Evolutionary conservation across 1,140 invertebrate genomes (phyloP).

Genomic region (Heliothis virescens): DNA sequence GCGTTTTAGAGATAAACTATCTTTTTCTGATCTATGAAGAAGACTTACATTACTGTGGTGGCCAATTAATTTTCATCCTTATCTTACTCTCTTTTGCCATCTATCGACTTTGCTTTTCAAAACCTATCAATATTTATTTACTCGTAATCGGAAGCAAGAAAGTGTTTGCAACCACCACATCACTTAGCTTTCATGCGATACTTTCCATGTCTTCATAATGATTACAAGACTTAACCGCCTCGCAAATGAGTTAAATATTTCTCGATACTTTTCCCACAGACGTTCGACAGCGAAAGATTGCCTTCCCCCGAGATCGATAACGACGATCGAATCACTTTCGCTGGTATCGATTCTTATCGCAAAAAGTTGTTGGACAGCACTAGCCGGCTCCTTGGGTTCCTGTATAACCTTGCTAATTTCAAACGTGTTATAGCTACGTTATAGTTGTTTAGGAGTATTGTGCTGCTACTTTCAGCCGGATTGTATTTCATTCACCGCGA

Average conservation of each 20-base stretch:
- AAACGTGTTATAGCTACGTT: constrained; percentile 4
- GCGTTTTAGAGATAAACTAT: neutral
- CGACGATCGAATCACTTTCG: constrained; percentile 78
- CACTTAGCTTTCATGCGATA: neutral
- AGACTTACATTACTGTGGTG: too few species aligned
- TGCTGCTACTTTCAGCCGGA: constrained; percentile 54
- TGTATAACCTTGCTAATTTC: constrained; percentile 58
- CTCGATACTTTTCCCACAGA: constrained; percentile 47
- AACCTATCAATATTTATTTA: neutral
- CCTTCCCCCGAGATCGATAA: constrained; percentile 68
- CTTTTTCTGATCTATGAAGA: too few species aligned
- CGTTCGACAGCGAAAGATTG: constrained; percentile 53
- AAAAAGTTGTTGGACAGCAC: constrained; percentile 67
- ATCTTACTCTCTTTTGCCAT: too few species aligned
- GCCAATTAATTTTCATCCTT: too few species aligned
- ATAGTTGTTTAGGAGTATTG: constrained; percentile 43
- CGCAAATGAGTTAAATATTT: constrained; percentile 41
- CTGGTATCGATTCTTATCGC: constrained; percentile 74
- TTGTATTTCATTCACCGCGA: constrained; percentile 79
- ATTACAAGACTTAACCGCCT: constrained; percentile 4
- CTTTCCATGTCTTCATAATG: constrained; percentile 19
- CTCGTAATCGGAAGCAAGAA: neutral
- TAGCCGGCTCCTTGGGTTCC: constrained; percentile 66
- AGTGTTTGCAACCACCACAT: neutral
- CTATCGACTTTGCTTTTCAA: neutral